Base-by-base conservation (phyloP, 2,797 vertebrate species). In the Emys orbicularis region DNA sequence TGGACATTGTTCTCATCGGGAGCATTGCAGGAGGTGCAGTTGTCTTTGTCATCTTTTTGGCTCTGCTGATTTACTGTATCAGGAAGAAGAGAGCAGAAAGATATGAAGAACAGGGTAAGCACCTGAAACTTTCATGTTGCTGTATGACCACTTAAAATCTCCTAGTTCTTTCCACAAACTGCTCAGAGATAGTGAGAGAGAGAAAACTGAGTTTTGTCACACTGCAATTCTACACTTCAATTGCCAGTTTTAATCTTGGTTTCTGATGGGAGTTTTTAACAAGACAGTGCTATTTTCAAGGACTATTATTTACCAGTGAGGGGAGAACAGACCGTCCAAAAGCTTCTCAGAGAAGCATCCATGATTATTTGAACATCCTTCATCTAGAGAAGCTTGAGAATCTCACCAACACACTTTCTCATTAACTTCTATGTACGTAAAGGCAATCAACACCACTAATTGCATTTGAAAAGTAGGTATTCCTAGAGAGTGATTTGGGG, bases 61-160 rank as follows among this genome's bases (percentile, higher is more conserved):
- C 61, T 92, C 83, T 95, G 53, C 83, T 97, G 83, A 88, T 95
- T 96, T 97, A 85, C 79, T 97, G 95, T 54, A 94, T 97, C 89
- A 95, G 79, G 86, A 96, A 88, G 94, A 97, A 52, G 84, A 96
- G 57, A 93, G 18, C 34, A 54, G 56, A 83, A 82, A 93, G 93
- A n/a, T 7, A 6, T 54, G 65, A 47, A 92, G 44, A 44, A 50
- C 31, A 86, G 44, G 96, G 97, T 97, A 92, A 95, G 96, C 89
- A 5, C 52, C 88, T 37, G 84, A 94, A 61, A 10, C 15, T 3
- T 87, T 93, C 50, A 23, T 21, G 29, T 90, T 91, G 15, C 41
- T 87, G 15, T 52, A 23, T 34, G 83, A 74, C 5, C 6, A 82
- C 37, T 21, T 89, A 79, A 90, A 89, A 56, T 57, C 53, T 34